Percentiles rank a stretch among this genome's conserved stretches.
Conservation (phyloP, 2,888 invertebrate species). For the Halictus quadricinctus region DNA sequence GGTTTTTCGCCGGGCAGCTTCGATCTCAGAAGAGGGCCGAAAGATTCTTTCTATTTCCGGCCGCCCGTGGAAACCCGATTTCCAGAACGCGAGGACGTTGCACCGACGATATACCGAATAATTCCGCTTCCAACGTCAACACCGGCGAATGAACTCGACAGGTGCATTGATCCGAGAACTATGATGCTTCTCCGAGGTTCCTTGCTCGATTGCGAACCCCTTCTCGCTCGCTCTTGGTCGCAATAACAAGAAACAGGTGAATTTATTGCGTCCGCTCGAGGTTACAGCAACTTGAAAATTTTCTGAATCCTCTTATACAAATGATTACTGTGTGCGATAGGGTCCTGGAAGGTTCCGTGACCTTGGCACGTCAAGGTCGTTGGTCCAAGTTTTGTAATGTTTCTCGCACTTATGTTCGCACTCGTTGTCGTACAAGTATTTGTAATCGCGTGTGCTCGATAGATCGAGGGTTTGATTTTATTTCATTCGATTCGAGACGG, state of each 20-base stretch:
- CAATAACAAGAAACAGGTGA: neutral
- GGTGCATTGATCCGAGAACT: constrained; percentile 49
- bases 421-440: too few relatives aligned
- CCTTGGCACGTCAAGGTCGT: too few relatives aligned
- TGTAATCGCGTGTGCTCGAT: too few relatives aligned
- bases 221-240: neutral
- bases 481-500: too few relatives aligned
- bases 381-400: too few relatives aligned
- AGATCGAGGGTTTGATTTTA: too few relatives aligned
- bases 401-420: too few relatives aligned
- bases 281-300: too few relatives aligned
- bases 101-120: constrained; percentile 18
- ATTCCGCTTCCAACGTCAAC: neutral
- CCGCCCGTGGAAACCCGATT: constrained; percentile 58
- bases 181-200: neutral
- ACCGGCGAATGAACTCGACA: constrained; percentile 33
- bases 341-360: too few relatives aligned
- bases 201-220: neutral
- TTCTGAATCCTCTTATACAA: neutral
- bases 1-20: constrained; percentile 58
- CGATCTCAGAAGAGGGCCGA: constrained; percentile 72
- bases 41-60: constrained; percentile 68
- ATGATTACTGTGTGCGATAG: too few relatives aligned
- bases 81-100: constrained; percentile 47
- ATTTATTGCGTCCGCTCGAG: neutral